These are phyloP conservation scores for Caenorhabditis plicata DNA, from an alignment of 2,888 invertebrate genomes.

Conservation along the genomic window DNA sequence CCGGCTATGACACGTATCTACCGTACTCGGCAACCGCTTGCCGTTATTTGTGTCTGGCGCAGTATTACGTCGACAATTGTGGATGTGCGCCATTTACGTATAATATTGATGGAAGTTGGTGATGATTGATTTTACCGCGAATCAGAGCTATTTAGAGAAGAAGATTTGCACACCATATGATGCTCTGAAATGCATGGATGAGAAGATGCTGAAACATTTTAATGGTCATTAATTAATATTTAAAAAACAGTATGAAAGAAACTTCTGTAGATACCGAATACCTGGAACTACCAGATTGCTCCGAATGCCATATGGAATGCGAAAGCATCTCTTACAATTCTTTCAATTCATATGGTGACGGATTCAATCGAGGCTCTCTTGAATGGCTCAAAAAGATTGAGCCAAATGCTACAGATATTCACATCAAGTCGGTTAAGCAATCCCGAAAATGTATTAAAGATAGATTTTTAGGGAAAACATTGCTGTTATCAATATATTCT, in stretches of 20 bases:
- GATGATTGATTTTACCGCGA: background rate
- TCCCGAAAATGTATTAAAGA: background rate
- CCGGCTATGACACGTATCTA: constrained; percentile 18
- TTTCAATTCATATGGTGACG: constrained; percentile 54
- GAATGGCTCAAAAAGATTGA: constrained; percentile 39
- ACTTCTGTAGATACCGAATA: constrained; percentile 17
- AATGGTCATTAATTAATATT: constrained; percentile 7
- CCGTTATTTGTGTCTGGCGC: constrained; percentile 35
- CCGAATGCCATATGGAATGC: constrained; percentile 49
- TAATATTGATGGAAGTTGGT: constrained; percentile 42
- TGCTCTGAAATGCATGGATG: constrained; percentile 37
- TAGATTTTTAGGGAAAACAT: constrained; percentile 40
- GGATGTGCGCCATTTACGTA: constrained; percentile 47
- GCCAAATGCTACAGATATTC: constrained; percentile 2
- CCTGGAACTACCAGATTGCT: constrained; percentile 26
- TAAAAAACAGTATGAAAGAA: background rate
- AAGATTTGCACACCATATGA: constrained; percentile 40
- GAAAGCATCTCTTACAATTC: constrained; percentile 48
- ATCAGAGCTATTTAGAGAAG: constrained; percentile 18
- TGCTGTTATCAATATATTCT: constrained; percentile 57
- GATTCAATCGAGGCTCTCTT: constrained; percentile 49
- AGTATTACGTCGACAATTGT: constrained; percentile 34
- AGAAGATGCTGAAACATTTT: constrained; percentile 14
- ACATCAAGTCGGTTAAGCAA: constrained; percentile 8
- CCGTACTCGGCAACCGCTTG: constrained; percentile 37